Percentiles rank a stretch among this genome's conserved stretches.
phyloP scores from a whole-genome alignment of 2,797 vertebrate species.

The Periparus ater region DNA sequence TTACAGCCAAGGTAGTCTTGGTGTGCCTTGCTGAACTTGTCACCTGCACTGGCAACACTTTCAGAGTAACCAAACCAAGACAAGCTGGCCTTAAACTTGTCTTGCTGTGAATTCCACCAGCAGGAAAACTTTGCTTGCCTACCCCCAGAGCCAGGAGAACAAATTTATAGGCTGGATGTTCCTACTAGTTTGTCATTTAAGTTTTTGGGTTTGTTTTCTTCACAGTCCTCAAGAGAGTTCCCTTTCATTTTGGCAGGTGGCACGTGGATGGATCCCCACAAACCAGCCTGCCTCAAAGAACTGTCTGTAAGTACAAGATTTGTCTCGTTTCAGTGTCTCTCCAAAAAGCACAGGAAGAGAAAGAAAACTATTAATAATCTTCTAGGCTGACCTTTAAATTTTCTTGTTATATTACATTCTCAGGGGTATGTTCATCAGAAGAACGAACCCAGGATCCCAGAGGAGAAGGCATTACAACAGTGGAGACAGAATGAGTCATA shows the following conservation, averaged over 20 bases:
- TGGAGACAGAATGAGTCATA: conserved; percentile 8
- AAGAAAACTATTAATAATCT: background rate
- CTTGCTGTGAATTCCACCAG: background rate
- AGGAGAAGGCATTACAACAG: background rate
- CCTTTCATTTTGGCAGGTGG: background rate
- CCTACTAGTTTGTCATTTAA: background rate
- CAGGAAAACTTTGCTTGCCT: background rate
- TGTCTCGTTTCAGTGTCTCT: background rate
- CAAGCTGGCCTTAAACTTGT: background rate
- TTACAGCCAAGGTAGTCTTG: background rate
- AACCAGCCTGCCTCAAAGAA: background rate
- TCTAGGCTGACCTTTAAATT: conserved; percentile 37
- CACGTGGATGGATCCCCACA: background rate
- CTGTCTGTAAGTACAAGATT: background rate
- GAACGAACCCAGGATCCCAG: conserved; percentile 11
- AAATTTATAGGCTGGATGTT: background rate
- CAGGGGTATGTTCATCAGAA: conserved; percentile 52
- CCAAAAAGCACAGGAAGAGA: conserved; percentile 1
- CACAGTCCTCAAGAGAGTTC: background rate
- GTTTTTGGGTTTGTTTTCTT: background rate
- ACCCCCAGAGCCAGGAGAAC: background rate
- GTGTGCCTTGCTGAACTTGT: background rate
- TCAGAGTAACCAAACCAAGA: background rate
- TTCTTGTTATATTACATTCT: conserved; percentile 49
- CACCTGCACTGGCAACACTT: background rate